These are phyloP conservation scores for Neodiprion virginianus DNA, from an alignment of 1,140 invertebrate species.

Conservation along the genomic window DNA sequence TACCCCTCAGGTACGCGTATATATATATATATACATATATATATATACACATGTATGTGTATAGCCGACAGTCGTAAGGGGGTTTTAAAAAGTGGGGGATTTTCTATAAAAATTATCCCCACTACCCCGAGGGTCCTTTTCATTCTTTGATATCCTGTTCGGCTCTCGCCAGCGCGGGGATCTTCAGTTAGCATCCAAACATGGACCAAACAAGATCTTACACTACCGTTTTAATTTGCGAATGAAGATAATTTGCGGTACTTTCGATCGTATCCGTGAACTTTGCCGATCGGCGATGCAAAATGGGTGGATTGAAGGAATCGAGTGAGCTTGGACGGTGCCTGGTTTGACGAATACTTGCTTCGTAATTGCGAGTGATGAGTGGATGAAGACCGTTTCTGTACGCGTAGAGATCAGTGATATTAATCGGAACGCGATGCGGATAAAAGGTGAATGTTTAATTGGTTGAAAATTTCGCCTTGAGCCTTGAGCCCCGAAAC, in stretches of 20 bases:
- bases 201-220: conserved; percentile 49
- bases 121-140: conserved; percentile 53
- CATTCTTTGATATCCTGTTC: conserved; percentile 60
- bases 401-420: too few species aligned
- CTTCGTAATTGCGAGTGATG: too few species aligned
- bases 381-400: too few species aligned
- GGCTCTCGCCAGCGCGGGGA: conserved; percentile 20
- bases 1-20: conserved; percentile 33
- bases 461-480: neutral
- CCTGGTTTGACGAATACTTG: too few species aligned
- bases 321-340: neutral
- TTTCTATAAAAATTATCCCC: conserved; percentile 49
- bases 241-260: neutral
- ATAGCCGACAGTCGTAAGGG: conserved; percentile 9
- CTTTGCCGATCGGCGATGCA: neutral
- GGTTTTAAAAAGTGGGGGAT: conserved; percentile 28
- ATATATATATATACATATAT: neutral
- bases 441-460: neutral
- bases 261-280: neutral
- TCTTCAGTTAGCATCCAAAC: conserved; percentile 59
- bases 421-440: neutral
- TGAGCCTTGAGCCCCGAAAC: too few species aligned
- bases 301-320: neutral
- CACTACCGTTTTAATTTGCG: neutral
- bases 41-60: neutral